A percentile compares a stretch with the other conserved stretches of the same genome.
Evolutionary conservation across 2,888 invertebrate genomes (phyloP).

Genomic region (Torymus tubicola): DNA sequence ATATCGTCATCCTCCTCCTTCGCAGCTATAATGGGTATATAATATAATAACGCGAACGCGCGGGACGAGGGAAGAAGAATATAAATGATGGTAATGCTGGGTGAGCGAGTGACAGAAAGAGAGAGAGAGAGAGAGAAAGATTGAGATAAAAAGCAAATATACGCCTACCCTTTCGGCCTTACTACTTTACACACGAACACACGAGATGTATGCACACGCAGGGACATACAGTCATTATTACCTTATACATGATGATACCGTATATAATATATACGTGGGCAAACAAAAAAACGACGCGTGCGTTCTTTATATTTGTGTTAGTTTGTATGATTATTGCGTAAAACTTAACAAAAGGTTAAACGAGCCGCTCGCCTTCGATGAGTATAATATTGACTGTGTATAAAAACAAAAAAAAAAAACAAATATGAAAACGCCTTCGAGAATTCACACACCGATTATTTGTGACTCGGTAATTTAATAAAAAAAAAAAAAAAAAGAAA

Average conservation of each 20-base stretch:
- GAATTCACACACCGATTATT: constrained; percentile 53
- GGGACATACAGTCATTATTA: constrained; percentile 22
- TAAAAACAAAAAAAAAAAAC: constrained; percentile 47
- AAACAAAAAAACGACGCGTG: constrained; percentile 29
- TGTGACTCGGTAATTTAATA: constrained; percentile 51
- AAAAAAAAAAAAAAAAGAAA: constrained; percentile 36
- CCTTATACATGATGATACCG: not conserved
- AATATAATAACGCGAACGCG: constrained; percentile 19
- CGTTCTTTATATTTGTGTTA: constrained; percentile 49
- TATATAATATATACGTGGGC: not conserved
- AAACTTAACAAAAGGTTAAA: constrained; percentile 27
- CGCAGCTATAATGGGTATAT: constrained; percentile 42
- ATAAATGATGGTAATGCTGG: no score
- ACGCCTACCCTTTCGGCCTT: constrained; percentile 72
- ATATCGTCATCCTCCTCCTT: constrained; percentile 25
- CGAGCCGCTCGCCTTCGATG: constrained; percentile 55
- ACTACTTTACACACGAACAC: constrained; percentile 64
- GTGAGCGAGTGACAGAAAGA: constrained; percentile 19
- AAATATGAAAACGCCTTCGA: constrained; percentile 53
- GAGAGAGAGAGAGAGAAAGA: constrained; percentile 26
- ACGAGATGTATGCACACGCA: constrained; percentile 17
- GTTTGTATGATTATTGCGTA: constrained; percentile 39
- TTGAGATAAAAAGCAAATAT: constrained; percentile 52
- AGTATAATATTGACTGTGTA: constrained; percentile 51
- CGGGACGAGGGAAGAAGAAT: constrained; percentile 7